Evolutionary conservation across 53 echinoderm and acorn worm genomes (phyloP).

Genomic region (Stichopus horrens): DNA sequence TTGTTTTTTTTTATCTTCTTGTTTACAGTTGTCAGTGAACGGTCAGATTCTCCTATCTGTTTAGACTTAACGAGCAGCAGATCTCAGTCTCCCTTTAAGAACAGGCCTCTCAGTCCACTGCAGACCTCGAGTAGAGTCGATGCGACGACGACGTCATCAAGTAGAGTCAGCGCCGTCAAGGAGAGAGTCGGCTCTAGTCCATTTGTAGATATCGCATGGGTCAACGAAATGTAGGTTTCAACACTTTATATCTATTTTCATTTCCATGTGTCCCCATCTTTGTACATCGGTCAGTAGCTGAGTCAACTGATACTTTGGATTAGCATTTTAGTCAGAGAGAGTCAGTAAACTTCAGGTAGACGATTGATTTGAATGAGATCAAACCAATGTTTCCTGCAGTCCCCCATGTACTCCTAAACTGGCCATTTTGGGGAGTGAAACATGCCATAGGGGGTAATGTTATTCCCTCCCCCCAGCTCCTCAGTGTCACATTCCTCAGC

Average conservation of each 20-base stretch:
- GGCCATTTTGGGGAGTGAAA: too few species aligned
- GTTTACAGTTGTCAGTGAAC: neutral
- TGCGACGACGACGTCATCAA: neutral
- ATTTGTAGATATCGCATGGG: conserved; percentile 6
- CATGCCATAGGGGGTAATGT: too few species aligned
- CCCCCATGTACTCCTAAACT: too few species aligned
- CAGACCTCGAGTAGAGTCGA: neutral
- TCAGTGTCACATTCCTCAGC: too few species aligned
- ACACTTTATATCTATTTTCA: conserved; percentile 35
- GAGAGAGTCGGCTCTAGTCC: neutral
- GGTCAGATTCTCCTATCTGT: conserved; percentile 10
- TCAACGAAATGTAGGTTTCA: conserved; percentile 24
- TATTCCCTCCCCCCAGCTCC: too few species aligned
- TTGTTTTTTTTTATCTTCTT: neutral
- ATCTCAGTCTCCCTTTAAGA: conserved; percentile 1
- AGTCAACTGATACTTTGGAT: too few species aligned
- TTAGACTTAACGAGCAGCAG: conserved; percentile 23
- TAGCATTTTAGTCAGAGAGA: too few species aligned
- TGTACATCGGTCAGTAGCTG: too few species aligned
- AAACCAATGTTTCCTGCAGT: too few species aligned
- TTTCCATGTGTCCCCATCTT: too few species aligned
- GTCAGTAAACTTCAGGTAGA: too few species aligned
- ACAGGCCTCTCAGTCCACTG: neutral
- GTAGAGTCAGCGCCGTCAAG: neutral
- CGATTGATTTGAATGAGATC: too few species aligned